Percentiles rank a stretch among this genome's conserved stretches.
phyloP scores from a whole-genome alignment of 2,113 vertebrate species.

The Delphinus delphis region DNA sequence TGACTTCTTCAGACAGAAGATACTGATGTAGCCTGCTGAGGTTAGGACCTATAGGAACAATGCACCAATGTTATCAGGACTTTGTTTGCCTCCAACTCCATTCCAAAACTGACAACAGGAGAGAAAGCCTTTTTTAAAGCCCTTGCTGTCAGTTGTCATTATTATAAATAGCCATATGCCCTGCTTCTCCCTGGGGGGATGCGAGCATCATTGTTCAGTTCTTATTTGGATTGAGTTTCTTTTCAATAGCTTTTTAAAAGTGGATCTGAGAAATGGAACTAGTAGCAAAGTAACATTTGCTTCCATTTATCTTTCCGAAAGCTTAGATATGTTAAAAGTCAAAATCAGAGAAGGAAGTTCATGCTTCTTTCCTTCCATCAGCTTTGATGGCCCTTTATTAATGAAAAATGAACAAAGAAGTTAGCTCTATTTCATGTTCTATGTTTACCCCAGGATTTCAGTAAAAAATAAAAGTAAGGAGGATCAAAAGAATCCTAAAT shows the following conservation, averaged over 20 bases:
- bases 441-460: neutral
- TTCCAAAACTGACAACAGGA: slow-evolving; percentile 81
- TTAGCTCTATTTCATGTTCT: neutral
- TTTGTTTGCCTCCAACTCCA: slow-evolving; percentile 72
- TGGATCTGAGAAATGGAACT: slow-evolving; percentile 32
- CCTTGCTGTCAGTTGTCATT: slow-evolving; percentile 48
- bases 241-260: neutral
- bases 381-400: neutral
- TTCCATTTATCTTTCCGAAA: slow-evolving; percentile 21
- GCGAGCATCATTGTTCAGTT: neutral
- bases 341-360: neutral
- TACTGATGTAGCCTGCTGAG: slow-evolving; percentile 84
- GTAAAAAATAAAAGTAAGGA: slow-evolving; percentile 6
- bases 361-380: slow-evolving; percentile 32
- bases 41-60: slow-evolving; percentile 85
- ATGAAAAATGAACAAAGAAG: neutral
- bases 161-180: slow-evolving; percentile 75
- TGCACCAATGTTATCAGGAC: slow-evolving; percentile 85
- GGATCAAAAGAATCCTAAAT: neutral
- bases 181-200: neutral
- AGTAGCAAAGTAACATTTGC: neutral
- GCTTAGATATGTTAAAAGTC: neutral
- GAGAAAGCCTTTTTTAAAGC: slow-evolving; percentile 79
- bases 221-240: slow-evolving; percentile 45
- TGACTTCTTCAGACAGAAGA: slow-evolving; percentile 86